These are phyloP conservation scores for Rotaria macrura DNA, from an alignment of 2,888 invertebrate genomes.

Conservation along the genomic window DNA sequence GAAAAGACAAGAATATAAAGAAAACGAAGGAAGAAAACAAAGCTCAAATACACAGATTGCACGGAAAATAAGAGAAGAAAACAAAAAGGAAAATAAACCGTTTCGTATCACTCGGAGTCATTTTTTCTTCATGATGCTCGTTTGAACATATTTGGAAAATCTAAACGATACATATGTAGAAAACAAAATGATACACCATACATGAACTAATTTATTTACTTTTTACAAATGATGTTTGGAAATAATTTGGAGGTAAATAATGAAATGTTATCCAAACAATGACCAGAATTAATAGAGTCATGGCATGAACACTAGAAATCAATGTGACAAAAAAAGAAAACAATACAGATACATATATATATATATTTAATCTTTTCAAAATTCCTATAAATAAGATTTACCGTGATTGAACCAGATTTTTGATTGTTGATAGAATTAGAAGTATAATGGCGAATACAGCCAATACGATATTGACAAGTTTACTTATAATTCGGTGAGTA, in stretches of 20 bases:
- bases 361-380: too few species aligned
- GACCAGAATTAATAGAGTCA: background rate
- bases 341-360: background rate
- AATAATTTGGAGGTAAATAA: constrained; percentile 13
- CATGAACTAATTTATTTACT: background rate
- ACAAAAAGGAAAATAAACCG: background rate
- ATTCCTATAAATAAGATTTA: background rate
- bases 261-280: background rate
- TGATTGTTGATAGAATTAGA: background rate
- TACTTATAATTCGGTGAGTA: constrained; percentile 12
- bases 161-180: background rate
- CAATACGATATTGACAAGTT: constrained; percentile 16
- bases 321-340: background rate
- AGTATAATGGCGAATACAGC: constrained; percentile 10
- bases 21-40: background rate
- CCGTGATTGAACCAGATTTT: constrained; percentile 9
- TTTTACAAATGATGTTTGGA: constrained; percentile 2
- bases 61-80: background rate
- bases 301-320: background rate
- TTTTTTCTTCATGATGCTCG: background rate
- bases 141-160: background rate
- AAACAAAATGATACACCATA: background rate
- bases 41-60: background rate
- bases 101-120: background rate
- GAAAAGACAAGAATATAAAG: too few species aligned